Conservation (phyloP, 2,797 vertebrate genomes). For the Buceros bicornis region DNA sequence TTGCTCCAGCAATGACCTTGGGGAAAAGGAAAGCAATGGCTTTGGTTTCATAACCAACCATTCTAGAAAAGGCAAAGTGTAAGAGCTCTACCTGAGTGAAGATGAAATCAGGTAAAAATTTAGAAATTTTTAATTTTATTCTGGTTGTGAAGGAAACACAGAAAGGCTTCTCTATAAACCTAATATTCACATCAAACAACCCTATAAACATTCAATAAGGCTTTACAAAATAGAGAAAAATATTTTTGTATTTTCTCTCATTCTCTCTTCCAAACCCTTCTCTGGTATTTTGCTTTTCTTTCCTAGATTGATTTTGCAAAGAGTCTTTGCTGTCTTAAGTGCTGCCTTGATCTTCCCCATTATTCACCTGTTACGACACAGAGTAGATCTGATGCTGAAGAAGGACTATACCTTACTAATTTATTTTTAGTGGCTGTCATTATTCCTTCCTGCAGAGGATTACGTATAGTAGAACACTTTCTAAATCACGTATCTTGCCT, state of each 20-base stretch:
- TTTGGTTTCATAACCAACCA: not conserved
- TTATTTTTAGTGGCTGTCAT: not conserved
- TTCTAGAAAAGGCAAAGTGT: not conserved
- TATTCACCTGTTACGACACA: not conserved
- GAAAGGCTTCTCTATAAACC: not conserved
- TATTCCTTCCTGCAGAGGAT: not conserved
- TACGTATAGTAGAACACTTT: not conserved
- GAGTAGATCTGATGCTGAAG: not conserved
- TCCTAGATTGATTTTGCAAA: not conserved
- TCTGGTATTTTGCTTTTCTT: not conserved
- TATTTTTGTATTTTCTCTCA: not conserved
- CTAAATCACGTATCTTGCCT: slow-evolving; percentile 24
- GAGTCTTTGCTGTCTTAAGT: not conserved
- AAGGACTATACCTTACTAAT: not conserved
- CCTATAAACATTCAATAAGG: not conserved
- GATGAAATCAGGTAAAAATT: not conserved
- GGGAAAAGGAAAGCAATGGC: not conserved
- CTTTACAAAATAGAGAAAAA: not conserved
- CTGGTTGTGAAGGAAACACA: not conserved
- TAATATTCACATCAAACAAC: not conserved
- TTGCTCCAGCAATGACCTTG: not conserved
- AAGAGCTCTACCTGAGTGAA: not conserved
- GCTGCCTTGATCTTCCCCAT: not conserved
- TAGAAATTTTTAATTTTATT: not conserved
- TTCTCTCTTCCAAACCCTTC: not conserved